Conservation (phyloP, 2,888 invertebrate species). For the Chalcis sispes region DNA sequence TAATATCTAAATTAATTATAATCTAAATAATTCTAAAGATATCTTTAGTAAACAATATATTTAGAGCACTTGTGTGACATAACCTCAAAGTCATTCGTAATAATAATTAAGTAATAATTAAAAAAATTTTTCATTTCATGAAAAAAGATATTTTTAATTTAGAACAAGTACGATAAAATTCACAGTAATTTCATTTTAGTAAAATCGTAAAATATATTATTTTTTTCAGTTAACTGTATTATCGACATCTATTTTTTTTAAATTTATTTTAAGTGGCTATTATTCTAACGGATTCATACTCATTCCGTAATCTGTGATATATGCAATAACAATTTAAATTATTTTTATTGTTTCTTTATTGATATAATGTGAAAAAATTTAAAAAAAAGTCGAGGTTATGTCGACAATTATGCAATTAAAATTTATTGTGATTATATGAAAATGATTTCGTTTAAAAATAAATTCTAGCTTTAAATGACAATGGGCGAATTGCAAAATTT, state of each 20-base stretch:
- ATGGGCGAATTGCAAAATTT: slow-evolving; percentile 7
- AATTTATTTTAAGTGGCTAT: slow-evolving; percentile 25
- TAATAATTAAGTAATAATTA: too few species aligned
- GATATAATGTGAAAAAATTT: not conserved
- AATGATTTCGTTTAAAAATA: not conserved
- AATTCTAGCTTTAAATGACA: slow-evolving; percentile 26
- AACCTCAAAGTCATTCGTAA: too few species aligned
- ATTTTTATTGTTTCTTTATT: slow-evolving; percentile 4
- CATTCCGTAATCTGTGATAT: slow-evolving; percentile 38
- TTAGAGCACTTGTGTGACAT: too few species aligned
- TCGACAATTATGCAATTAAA: not conserved
- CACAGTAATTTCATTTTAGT: too few species aligned
- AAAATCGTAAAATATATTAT: too few species aligned
- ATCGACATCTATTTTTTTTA: slow-evolving; percentile 20
- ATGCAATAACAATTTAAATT: slow-evolving; percentile 30
- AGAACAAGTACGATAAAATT: too few species aligned
- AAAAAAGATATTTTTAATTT: too few species aligned
- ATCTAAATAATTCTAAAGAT: too few species aligned
- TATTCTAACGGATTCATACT: slow-evolving; percentile 24
- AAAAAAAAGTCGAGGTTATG: not conserved
- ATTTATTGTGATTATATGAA: not conserved
- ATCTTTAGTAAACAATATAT: too few species aligned
- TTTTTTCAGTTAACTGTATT: not conserved
- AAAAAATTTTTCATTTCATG: too few species aligned
- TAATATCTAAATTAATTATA: too few species aligned